Base-by-base conservation (phyloP, 30 jellyfish, hydroid and myxozoan genomes). In the Chrysaora quinquecirrha region DNA sequence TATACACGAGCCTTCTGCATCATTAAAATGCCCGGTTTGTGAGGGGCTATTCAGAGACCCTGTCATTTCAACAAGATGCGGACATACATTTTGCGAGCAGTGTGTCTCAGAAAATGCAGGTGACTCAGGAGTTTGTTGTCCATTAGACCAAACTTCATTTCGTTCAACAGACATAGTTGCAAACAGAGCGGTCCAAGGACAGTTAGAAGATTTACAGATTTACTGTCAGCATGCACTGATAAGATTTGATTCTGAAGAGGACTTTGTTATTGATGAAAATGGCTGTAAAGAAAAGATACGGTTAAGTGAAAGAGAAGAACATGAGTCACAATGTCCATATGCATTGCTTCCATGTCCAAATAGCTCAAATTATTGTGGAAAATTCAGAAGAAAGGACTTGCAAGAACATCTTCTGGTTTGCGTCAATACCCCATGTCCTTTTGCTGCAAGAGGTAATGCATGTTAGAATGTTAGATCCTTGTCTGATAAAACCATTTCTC, bases 301-400 rank as follows among this genome's bases (percentile, higher is more conserved):
- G 35, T 58, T 82, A 23, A 73, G 94, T 29, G 87, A 65, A 34
- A 74, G 98, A 27, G 79, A 76, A 48, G 96, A 84, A 43, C 98
- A 91, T 69, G 98, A 91, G 67, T 48, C 24, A 14, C 38, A 32
- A 6, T 91, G 98, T 69, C 58, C 71, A 33, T 71, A 43, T 72
- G 98, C 98, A 2, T 68, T 80, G 91, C 50, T 91, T 25, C 96
- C 96, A 12, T 91, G 98, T 48, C 98, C 98, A 2, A 91, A 91
- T 64, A 84, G 96, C 38, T 91, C 98, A 25, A 91, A 91, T 48
- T 75, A 64, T 38, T 91, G 98, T 86, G 98, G 96, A 34, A 91
- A 85, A 69, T 79, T 91, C 61, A 85, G 96, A 84, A 91, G 87
- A 56, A 64, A 52, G 46, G 91, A 91, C 21, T 52, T 84, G 18